These are phyloP conservation scores for Urocyon cinereoargenteus DNA, from an alignment of 2,797 vertebrate species.

Conservation along the genomic window DNA sequence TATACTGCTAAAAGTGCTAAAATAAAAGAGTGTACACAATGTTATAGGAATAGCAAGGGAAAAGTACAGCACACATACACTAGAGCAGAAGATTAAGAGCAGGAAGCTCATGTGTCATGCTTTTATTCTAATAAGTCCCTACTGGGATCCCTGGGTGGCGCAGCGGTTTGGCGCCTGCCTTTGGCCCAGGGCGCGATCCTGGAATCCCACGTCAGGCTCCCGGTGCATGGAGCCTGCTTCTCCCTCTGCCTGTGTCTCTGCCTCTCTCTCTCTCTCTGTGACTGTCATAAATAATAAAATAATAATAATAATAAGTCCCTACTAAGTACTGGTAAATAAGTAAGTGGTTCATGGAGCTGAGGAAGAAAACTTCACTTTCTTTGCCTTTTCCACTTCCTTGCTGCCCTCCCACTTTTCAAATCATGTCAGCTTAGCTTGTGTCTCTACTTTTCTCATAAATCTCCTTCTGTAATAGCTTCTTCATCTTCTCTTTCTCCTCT, in stretches of 20 bases:
- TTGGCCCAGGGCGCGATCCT: too few species aligned
- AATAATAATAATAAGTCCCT: constrained; percentile 3
- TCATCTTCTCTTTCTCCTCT: neutral
- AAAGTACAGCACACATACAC: neutral
- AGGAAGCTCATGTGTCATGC: neutral
- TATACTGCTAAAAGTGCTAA: neutral
- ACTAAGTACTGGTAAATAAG: neutral
- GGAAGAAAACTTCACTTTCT: neutral
- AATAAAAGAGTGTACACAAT: neutral
- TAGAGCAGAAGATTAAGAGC: neutral
- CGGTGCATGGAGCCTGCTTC: too few species aligned
- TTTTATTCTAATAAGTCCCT: neutral
- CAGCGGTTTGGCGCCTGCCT: too few species aligned
- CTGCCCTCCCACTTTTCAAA: neutral
- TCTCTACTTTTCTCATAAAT: neutral
- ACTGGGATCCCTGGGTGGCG: too few species aligned
- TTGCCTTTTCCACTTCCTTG: neutral
- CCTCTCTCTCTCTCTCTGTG: too few species aligned
- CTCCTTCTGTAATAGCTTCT: neutral
- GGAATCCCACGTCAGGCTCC: too few species aligned
- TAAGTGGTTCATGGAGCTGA: neutral
- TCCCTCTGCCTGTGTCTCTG: too few species aligned
- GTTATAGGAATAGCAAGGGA: neutral
- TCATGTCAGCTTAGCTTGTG: neutral
- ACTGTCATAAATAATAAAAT: too few species aligned